Evolutionary conservation across 2,113 vertebrate genomes (phyloP).

Genomic region (Cebus imitator): DNA sequence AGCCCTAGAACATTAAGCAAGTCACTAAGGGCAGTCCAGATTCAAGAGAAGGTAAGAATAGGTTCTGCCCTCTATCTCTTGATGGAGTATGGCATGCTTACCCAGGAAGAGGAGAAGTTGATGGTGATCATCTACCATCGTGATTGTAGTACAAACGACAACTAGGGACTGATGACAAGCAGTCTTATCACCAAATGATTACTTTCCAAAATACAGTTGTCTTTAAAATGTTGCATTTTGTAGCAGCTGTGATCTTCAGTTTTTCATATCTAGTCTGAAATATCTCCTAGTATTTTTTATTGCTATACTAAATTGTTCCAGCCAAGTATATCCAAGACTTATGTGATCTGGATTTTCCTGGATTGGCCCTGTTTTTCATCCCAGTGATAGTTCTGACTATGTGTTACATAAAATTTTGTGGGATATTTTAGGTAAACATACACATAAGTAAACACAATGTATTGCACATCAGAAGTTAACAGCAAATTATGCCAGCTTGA

Average conservation of each 20-base stretch:
- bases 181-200: neutral
- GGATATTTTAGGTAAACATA: neutral
- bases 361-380: neutral
- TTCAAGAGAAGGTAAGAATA: neutral
- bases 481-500: neutral
- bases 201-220: neutral
- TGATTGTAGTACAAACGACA: neutral
- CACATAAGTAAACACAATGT: neutral
- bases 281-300: neutral
- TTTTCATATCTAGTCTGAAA: neutral
- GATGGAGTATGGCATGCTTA: neutral
- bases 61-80: neutral
- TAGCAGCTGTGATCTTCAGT: neutral
- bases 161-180: neutral
- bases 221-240: conserved; percentile 4
- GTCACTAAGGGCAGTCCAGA: neutral
- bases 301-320: neutral
- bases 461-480: neutral
- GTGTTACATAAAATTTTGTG: neutral
- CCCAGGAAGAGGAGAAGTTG: neutral
- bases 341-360: neutral
- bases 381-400: neutral
- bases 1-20: neutral
- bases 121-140: neutral
- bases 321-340: neutral